A percentile compares a stretch with the other conserved stretches of the same genome.
Evolutionary conservation across 2,113 vertebrate genomes (phyloP).

Genomic region (Butastur rufipennis): DNA sequence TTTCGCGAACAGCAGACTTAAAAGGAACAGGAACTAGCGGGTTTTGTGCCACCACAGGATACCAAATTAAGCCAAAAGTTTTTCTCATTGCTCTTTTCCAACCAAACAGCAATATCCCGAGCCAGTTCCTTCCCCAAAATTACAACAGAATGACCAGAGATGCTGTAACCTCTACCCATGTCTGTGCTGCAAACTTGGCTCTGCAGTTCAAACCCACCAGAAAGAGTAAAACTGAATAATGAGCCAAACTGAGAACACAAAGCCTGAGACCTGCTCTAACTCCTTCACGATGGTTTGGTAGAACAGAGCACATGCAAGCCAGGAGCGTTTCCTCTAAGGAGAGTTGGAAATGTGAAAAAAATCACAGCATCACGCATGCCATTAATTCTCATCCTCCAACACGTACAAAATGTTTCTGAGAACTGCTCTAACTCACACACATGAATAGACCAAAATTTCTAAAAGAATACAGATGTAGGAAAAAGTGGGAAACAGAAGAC

Average conservation of each 20-base stretch:
- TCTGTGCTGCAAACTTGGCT: not conserved
- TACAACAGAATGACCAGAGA: rapidly evolving
- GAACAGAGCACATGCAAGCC: not conserved
- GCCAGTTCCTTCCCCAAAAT: not conserved
- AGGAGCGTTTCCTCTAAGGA: not conserved
- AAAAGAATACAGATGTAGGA: not conserved
- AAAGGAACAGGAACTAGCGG: not conserved
- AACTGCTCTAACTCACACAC: not conserved
- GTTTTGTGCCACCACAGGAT: not conserved
- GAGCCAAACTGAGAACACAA: not conserved
- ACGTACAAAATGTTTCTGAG: not conserved
- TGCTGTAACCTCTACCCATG: rapidly evolving
- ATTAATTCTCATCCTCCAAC: not conserved
- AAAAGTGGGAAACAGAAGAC: not conserved
- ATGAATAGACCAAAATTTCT: not conserved
- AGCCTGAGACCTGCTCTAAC: not conserved
- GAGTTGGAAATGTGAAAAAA: not conserved
- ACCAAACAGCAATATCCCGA: not conserved
- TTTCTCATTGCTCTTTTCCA: not conserved
- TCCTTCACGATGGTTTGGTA: not conserved
- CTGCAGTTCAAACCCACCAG: not conserved
- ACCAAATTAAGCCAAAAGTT: not conserved
- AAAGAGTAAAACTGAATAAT: not conserved
- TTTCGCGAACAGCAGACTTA: not conserved
- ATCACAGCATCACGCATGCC: not conserved